Conservation (phyloP, 1,140 invertebrate genomes). For the Drosophila baimaii region DNA sequence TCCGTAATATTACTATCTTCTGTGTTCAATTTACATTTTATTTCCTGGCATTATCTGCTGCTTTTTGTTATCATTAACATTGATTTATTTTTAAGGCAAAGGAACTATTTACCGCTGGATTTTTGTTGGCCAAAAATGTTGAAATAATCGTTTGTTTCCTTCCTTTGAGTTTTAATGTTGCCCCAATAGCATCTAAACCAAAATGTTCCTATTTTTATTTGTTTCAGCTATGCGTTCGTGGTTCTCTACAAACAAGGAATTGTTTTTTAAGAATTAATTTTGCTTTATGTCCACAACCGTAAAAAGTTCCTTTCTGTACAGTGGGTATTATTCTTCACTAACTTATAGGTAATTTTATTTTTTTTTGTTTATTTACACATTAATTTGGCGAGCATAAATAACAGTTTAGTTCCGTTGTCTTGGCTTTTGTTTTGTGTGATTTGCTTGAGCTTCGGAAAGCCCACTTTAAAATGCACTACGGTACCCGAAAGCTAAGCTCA, state of each 20-base stretch:
- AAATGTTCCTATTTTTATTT: constrained; percentile 22
- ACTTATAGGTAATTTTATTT: constrained; percentile 2
- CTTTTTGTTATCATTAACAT: constrained; percentile 35
- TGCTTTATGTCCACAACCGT: constrained; percentile 73
- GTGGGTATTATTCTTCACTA: constrained; percentile 31
- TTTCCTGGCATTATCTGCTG: constrained; percentile 10
- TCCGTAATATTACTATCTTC: constrained; percentile 17
- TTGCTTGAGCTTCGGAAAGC: constrained; percentile 12
- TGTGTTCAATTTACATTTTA: constrained; percentile 38
- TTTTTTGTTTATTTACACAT: constrained; percentile 57
- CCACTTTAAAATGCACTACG: constrained; percentile 47
- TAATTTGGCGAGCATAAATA: constrained; percentile 1
- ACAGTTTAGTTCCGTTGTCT: neutral
- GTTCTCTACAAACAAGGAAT: constrained; percentile 57
- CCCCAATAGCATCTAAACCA: constrained; percentile 20
- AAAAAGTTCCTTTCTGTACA: constrained; percentile 79
- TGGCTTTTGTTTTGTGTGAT: neutral
- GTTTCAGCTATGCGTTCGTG: constrained; percentile 21
- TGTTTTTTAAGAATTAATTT: constrained; percentile 67
- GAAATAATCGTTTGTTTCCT: constrained; percentile 58
- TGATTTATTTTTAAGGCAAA: constrained; percentile 71
- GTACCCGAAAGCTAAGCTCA: constrained; percentile 56
- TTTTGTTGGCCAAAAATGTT: constrained; percentile 83
- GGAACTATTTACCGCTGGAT: constrained; percentile 82
- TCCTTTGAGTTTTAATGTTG: constrained; percentile 32